These are phyloP conservation scores for Oreochromis spilurus DNA, from an alignment of 2,113 vertebrate species.

Conservation along the genomic window DNA sequence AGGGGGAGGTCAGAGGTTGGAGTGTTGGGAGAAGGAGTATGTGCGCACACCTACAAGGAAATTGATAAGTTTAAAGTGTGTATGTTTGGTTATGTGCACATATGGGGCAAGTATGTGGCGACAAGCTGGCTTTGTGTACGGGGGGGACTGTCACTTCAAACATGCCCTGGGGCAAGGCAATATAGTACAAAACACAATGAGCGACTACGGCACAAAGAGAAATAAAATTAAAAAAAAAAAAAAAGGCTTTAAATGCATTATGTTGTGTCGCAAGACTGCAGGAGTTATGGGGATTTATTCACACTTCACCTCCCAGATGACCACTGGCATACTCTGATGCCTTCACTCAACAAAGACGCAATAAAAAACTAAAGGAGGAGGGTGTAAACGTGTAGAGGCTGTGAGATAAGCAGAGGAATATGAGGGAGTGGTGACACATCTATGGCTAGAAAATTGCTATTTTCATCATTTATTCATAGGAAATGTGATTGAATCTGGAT, in stretches of 20 bases:
- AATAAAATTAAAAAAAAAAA: background rate
- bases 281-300: conserved; percentile 58
- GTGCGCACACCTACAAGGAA: background rate
- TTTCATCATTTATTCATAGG: conserved; percentile 69
- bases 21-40: background rate
- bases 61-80: background rate
- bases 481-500: conserved; percentile 51
- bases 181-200: conserved; percentile 36
- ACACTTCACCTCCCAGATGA: conserved; percentile 52
- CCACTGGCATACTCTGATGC: conserved; percentile 17
- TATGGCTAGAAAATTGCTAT: conserved; percentile 32
- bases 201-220: conserved; percentile 3
- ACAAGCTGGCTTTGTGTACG: conserved; percentile 8
- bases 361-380: conserved; percentile 25
- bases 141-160: conserved; percentile 27
- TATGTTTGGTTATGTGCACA: conserved; percentile 25
- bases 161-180: conserved; percentile 41
- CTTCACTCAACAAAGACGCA: conserved; percentile 12
- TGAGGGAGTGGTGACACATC: conserved; percentile 22
- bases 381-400: conserved; percentile 5
- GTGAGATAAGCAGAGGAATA: background rate
- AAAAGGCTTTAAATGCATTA: conserved; percentile 28
- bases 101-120: background rate
- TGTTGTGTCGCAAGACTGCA: background rate
- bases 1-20: conserved; percentile 21